A percentile compares a stretch with the other conserved stretches of the same genome.
These are phyloP conservation scores for Triplophysa dalaica DNA, from an alignment of 2,113 vertebrate species.

Conservation along the genomic window DNA sequence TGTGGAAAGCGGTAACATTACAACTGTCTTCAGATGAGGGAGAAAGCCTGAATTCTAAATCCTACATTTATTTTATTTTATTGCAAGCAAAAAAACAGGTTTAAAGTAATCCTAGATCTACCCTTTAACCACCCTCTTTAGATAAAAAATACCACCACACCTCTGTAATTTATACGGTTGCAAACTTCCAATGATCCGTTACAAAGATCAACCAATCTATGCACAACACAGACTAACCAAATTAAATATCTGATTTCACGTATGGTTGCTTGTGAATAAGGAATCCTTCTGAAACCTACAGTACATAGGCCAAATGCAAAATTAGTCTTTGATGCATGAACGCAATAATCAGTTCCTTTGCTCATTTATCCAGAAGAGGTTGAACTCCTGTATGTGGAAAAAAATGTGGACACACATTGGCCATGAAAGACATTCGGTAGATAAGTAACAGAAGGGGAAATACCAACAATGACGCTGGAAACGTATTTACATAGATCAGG, in stretches of 20 bases:
- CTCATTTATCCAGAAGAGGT: constrained; percentile 32
- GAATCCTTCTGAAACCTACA: neutral
- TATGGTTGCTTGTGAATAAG: constrained; percentile 2
- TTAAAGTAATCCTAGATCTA: constrained; percentile 43
- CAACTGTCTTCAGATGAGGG: neutral
- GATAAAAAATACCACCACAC: constrained; percentile 46
- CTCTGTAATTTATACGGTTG: constrained; percentile 37
- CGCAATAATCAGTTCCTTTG: constrained; percentile 24
- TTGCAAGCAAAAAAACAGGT: constrained; percentile 31
- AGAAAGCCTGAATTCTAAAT: constrained; percentile 31
- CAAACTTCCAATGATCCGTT: constrained; percentile 45
- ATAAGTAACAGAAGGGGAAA: constrained; percentile 46
- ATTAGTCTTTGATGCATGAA: neutral
- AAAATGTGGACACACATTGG: constrained; percentile 8
- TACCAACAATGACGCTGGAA: constrained; percentile 18
- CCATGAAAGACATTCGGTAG: constrained; percentile 32
- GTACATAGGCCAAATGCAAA: constrained; percentile 14
- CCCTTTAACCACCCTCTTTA: constrained; percentile 31
- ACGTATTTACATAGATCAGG: constrained; percentile 43
- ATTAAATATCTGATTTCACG: neutral
- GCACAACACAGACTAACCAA: neutral
- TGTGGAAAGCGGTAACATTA: too few relatives aligned
- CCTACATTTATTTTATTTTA: constrained; percentile 24
- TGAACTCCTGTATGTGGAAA: constrained; percentile 43
- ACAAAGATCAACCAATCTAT: constrained; percentile 41